Conservation (phyloP, 2,888 invertebrate species). For the Smittia sp. region DNA sequence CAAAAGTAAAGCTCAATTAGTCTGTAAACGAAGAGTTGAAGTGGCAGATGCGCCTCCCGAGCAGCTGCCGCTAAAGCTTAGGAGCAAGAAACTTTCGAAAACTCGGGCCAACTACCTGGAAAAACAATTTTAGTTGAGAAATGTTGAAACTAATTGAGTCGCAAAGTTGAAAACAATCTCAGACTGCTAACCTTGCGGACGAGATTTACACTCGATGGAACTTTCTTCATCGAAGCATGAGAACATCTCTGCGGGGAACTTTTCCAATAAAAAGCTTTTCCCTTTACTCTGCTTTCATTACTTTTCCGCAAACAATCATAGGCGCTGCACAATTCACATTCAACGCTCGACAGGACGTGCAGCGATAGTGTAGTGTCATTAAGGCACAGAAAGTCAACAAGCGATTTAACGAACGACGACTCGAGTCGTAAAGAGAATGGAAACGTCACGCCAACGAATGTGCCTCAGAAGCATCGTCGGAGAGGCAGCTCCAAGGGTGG, state of each 20-base stretch:
- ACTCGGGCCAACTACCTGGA: background rate
- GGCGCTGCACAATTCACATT: conserved; percentile 51
- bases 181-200: background rate
- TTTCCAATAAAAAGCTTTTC: background rate
- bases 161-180: background rate
- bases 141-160: background rate
- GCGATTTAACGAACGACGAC: conserved; percentile 64
- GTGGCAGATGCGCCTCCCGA: too few relatives aligned
- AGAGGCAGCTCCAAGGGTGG: conserved; percentile 63
- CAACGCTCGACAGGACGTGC: conserved; percentile 53
- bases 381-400: conserved; percentile 71
- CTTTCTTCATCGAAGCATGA: too few relatives aligned
- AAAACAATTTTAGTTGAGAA: conserved; percentile 4
- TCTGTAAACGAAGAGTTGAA: too few relatives aligned
- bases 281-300: background rate
- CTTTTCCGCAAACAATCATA: conserved; percentile 41
- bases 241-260: background rate
- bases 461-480: conserved; percentile 64
- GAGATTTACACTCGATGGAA: too few relatives aligned
- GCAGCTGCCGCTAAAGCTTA: too few relatives aligned
- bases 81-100: too few relatives aligned
- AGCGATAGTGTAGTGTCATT: conserved; percentile 52
- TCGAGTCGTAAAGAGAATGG: conserved; percentile 13
- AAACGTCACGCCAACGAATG: conserved; percentile 45
- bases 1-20: too few relatives aligned